Conservation (phyloP, 2,113 vertebrate species). For the Gobius niger region DNA sequence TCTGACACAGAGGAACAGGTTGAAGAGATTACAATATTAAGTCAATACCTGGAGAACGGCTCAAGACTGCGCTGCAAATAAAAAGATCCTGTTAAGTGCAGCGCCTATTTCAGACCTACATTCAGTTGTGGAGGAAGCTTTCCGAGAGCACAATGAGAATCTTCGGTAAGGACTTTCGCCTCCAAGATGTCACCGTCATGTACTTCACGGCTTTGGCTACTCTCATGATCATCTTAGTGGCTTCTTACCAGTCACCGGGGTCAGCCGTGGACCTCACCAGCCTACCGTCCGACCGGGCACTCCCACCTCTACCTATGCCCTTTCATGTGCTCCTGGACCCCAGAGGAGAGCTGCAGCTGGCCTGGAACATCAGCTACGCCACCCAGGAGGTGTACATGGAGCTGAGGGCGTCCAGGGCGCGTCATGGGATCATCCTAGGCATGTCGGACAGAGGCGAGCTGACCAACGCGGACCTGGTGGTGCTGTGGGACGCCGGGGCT, state of each 20-base stretch:
- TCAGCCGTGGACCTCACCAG: slow-evolving; percentile 22
- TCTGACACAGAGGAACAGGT: slow-evolving; percentile 10
- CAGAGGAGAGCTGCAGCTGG: slow-evolving; percentile 79
- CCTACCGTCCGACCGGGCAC: not conserved
- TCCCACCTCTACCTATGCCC: slow-evolving; percentile 72
- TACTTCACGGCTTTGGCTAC: slow-evolving; percentile 84
- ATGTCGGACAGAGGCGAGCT: slow-evolving; percentile 90
- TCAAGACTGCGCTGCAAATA: not conserved
- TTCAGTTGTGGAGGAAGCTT: too few relatives aligned
- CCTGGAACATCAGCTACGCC: slow-evolving; percentile 89
- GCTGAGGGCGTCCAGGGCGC: slow-evolving; percentile 72
- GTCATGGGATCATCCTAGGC: slow-evolving; percentile 84
- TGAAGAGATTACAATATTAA: not conserved
- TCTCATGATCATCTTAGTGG: slow-evolving; percentile 88
- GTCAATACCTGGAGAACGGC: not conserved
- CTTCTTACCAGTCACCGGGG: slow-evolving; percentile 78
- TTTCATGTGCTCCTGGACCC: slow-evolving; percentile 87
- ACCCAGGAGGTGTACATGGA: slow-evolving; percentile 80
- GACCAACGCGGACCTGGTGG: slow-evolving; percentile 83
- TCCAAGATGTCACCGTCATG: slow-evolving; percentile 85
- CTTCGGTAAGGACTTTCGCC: slow-evolving; percentile 68
- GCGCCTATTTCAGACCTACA: not conserved
- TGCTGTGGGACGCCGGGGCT: slow-evolving; percentile 85
- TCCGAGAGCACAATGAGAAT: slow-evolving; percentile 58
- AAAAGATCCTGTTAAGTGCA: slow-evolving; percentile 7